Base-by-base conservation (phyloP, 2,797 vertebrate species). In the Spinibarbus caldwelli region DNA sequence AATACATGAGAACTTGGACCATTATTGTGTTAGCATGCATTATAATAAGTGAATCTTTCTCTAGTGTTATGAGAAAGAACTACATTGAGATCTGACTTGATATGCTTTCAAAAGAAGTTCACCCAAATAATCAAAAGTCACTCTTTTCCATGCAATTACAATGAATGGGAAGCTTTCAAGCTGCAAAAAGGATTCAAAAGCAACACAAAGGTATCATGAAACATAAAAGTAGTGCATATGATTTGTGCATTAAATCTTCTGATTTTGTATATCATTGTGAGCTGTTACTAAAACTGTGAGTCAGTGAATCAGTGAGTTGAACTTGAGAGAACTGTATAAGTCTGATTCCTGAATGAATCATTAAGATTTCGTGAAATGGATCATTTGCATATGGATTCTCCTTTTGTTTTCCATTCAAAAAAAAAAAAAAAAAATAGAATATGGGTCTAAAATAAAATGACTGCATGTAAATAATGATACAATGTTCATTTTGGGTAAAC, bases 1-100 rank as follows among this genome's bases (percentile, higher is more conserved):
- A 80, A 88, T 80, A 71, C 21, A 84, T 81, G 77, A 84, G 75
- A 62, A 80, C 41, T 29, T 31, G 47, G 34, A 68, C 72, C 59
- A 29, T 77, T 82, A 34, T 41, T 67, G 34, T 66, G 38, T 14
- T 23, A 12, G 21, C 54, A 45, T 54, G 26, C 17, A 70, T 31
- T 52, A 75, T 8, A n/a, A 43, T 80, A 36, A 23, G 66, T 41
- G n/a, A 12, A 6, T 34, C 15, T 54, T 49, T 36, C 12, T 80
- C 41, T 64, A 36, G n/a, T 31, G 26, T 36, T 36, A 47, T 10
- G 9, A 26, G 38, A 15, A 17, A 79, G 29, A 29, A 21, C 76
- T n/a, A 64, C 41, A 66, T 14, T 67, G 31, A 43, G 26, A 64
- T 49, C 47, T 67, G 38, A 45, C 59, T 38, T 78, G 47, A 29